Conservation (phyloP, 2,113 vertebrate genomes). For the Microtus ochrogaster region DNA sequence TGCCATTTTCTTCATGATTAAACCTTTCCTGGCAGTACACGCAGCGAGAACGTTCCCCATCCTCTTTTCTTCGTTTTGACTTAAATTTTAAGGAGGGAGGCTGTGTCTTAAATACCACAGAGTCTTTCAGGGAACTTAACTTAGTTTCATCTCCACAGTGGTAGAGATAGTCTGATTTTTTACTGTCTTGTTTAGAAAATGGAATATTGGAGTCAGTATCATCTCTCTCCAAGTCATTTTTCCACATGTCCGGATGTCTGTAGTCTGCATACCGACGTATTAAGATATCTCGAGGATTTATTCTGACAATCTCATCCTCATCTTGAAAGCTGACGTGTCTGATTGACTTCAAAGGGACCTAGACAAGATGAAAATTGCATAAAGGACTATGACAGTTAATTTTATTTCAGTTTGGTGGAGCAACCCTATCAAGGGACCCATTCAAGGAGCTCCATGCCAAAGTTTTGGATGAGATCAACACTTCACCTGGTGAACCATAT, state of each 20-base stretch:
- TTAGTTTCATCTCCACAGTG: conserved; percentile 93
- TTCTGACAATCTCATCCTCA: conserved; percentile 98
- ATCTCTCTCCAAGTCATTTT: conserved; percentile 93
- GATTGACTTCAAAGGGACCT: conserved; percentile 92
- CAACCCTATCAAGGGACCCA: not conserved
- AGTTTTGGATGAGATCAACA: conserved; percentile 6
- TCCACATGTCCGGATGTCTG: conserved; percentile 97
- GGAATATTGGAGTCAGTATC: conserved; percentile 90
- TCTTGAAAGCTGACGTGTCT: conserved; percentile 98
- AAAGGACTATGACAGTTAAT: conserved; percentile 25
- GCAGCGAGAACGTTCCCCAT: conserved; percentile 97
- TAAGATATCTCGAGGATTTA: conserved; percentile 98
- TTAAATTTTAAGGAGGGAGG: conserved; percentile 94
- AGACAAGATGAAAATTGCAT: conserved; percentile 65
- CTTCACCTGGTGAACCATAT: not conserved
- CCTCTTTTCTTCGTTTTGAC: conserved; percentile 95
- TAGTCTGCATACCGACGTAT: conserved; percentile 99
- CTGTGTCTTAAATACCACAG: conserved; percentile 95
- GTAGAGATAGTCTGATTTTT: conserved; percentile 96
- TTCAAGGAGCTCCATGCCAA: not conserved
- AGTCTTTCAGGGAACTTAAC: conserved; percentile 91
- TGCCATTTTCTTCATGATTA: conserved; percentile 98
- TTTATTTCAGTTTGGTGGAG: not conserved
- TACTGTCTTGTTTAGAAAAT: conserved; percentile 95
- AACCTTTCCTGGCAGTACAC: conserved; percentile 99